These are phyloP conservation scores for Drosophila cracens DNA, from an alignment of 2,888 invertebrate genomes.

Conservation along the genomic window DNA sequence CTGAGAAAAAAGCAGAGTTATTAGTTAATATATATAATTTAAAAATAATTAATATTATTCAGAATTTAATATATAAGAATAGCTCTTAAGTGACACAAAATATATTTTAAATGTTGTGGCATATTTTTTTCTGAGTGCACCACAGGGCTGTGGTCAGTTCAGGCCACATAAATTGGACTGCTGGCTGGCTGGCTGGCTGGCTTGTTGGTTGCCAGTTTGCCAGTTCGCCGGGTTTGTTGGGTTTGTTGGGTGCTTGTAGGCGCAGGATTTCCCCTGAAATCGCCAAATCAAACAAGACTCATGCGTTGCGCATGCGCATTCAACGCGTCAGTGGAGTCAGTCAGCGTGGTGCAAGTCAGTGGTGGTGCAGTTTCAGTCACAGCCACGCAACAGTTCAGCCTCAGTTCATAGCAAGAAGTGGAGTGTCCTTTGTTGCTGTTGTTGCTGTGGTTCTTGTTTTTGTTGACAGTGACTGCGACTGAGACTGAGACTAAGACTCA, in stretches of 20 bases:
- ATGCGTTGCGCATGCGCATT: conserved; percentile 81
- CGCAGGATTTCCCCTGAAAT: conserved; percentile 77
- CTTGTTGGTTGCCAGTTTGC: neutral
- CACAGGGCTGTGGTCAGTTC: conserved; percentile 15
- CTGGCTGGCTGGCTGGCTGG: neutral
- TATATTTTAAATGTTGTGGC: neutral
- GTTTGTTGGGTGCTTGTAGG: conserved; percentile 31
- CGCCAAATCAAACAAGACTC: conserved; percentile 83
- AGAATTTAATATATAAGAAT: neutral
- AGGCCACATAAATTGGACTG: conserved; percentile 59
- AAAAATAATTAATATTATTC: no score
- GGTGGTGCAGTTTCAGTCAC: neutral
- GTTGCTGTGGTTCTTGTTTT: conserved; percentile 10
- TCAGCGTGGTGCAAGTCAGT: conserved; percentile 1
- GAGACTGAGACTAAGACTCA: neutral
- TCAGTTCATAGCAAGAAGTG: conserved; percentile 12
- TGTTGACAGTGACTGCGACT: conserved; percentile 2
- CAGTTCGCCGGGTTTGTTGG: conserved; percentile 10
- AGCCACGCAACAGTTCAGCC: conserved; percentile 24
- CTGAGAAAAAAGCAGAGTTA: neutral
- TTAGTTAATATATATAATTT: neutral
- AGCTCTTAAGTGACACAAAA: neutral
- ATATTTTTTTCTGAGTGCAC: conserved; percentile 10
- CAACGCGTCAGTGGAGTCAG: conserved; percentile 47
- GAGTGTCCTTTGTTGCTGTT: conserved; percentile 42